Conservation (phyloP, 2,888 invertebrate species). For the Drosophila pseudotakahashii region DNA sequence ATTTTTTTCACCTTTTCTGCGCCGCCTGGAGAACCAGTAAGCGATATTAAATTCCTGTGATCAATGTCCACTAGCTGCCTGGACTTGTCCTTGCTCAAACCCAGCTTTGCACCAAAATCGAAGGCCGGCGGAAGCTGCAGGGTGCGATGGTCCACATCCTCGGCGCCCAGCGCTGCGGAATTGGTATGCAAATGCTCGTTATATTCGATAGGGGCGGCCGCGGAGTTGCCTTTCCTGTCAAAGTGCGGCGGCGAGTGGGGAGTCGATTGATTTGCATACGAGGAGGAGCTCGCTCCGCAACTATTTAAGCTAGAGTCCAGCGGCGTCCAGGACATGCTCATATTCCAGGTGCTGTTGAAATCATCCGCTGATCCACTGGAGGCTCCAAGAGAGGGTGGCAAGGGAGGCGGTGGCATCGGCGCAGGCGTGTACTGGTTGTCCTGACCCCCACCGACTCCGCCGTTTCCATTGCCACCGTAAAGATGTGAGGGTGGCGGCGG, state of each 20-base stretch:
- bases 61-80: slow-evolving; percentile 89
- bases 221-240: slow-evolving; percentile 86
- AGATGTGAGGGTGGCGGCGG: slow-evolving; percentile 81
- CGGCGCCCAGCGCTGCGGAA: slow-evolving; percentile 80
- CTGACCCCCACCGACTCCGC: slow-evolving; percentile 13
- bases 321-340: slow-evolving; percentile 84
- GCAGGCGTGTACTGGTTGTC: slow-evolving; percentile 77
- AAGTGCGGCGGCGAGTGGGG: slow-evolving; percentile 89
- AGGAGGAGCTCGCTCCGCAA: slow-evolving; percentile 81
- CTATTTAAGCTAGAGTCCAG: slow-evolving; percentile 81
- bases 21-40: slow-evolving; percentile 89
- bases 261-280: slow-evolving; percentile 81
- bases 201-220: slow-evolving; percentile 86
- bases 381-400: slow-evolving; percentile 48
- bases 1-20: slow-evolving; percentile 57
- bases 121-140: slow-evolving; percentile 85
- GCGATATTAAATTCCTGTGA: slow-evolving; percentile 92
- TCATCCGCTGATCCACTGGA: slow-evolving; percentile 63
- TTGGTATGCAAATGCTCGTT: slow-evolving; percentile 85
- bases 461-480: slow-evolving; percentile 52
- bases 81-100: slow-evolving; percentile 81
- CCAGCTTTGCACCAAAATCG: slow-evolving; percentile 71
- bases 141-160: slow-evolving; percentile 87
- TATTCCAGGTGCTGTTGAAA: slow-evolving; percentile 84
- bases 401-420: slow-evolving; percentile 69